Percentiles rank a stretch among this genome's conserved stretches.
Evolutionary conservation across 2,113 vertebrate genomes (phyloP).

Genomic region (Podilymbus podiceps): DNA sequence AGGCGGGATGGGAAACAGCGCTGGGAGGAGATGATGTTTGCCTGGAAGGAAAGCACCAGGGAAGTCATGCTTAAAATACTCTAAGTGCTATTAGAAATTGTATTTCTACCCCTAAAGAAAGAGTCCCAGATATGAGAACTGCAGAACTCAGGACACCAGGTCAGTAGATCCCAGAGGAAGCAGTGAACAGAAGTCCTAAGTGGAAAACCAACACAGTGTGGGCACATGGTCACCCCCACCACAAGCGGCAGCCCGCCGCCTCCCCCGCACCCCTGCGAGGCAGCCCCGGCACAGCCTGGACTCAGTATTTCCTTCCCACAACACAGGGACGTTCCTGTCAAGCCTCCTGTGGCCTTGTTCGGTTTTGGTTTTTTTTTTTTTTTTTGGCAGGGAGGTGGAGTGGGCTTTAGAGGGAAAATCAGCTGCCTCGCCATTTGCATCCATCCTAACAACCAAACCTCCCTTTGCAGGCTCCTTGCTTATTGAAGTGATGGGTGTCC

Average conservation of each 20-base stretch:
- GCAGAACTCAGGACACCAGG: neutral
- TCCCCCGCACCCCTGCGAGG: accelerated
- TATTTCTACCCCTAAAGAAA: neutral
- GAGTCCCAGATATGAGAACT: neutral
- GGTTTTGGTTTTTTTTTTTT: no score
- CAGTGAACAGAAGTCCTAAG: neutral
- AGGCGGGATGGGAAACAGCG: neutral
- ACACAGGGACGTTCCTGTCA: neutral
- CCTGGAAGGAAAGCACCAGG: neutral
- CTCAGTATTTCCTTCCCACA: neutral
- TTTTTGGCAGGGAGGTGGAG: neutral
- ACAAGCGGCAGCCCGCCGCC: accelerated
- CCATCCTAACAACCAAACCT: neutral
- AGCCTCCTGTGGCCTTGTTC: neutral
- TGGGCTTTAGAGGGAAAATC: neutral
- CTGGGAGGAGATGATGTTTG: neutral
- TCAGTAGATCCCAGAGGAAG: neutral
- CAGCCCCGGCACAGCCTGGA: accelerated
- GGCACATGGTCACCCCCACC: accelerated
- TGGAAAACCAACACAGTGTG: neutral
- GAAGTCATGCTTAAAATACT: neutral
- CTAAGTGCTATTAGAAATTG: neutral
- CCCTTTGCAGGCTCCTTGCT: neutral
- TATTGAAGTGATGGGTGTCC: neutral
- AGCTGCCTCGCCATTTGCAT: neutral